Percentiles rank a stretch among this genome's conserved stretches.
Conservation (phyloP, 2,888 invertebrate genomes). For the Eucera pruinosa region DNA sequence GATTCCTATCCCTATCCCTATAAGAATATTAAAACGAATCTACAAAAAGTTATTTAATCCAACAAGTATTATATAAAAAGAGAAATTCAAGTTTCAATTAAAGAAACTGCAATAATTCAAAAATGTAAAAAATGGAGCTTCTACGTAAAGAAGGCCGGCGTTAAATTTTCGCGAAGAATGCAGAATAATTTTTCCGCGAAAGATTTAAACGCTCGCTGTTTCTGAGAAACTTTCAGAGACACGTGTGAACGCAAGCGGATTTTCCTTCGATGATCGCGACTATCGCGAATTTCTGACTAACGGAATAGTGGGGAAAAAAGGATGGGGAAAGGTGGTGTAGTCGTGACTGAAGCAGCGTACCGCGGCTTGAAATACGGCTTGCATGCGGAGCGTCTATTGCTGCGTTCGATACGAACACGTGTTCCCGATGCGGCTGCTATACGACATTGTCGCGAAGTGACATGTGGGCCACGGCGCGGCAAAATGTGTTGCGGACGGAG, state of each 20-base stretch:
- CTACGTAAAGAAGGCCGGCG: too few relatives aligned
- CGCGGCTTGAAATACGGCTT: constrained; percentile 44
- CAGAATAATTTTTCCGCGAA: neutral
- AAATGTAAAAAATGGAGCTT: too few relatives aligned
- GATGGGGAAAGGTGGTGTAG: constrained; percentile 5
- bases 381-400: constrained; percentile 37
- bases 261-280: neutral
- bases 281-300: neutral
- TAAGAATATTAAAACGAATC: too few relatives aligned
- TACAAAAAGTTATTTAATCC: too few relatives aligned
- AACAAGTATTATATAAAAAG: too few relatives aligned
- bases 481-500: constrained; percentile 46
- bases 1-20: neutral
- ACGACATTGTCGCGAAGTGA: constrained; percentile 55
- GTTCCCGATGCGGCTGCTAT: constrained; percentile 52
- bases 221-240: neutral
- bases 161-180: too few relatives aligned
- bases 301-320: neutral
- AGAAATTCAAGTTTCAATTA: too few relatives aligned
- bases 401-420: constrained; percentile 63
- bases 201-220: neutral
- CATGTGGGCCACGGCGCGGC: constrained; percentile 60
- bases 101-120: too few relatives aligned
- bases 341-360: constrained; percentile 30
- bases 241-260: neutral